Evolutionary conservation across 2,113 vertebrate species (phyloP).

Genomic region (Neolamprologus brichardi): DNA sequence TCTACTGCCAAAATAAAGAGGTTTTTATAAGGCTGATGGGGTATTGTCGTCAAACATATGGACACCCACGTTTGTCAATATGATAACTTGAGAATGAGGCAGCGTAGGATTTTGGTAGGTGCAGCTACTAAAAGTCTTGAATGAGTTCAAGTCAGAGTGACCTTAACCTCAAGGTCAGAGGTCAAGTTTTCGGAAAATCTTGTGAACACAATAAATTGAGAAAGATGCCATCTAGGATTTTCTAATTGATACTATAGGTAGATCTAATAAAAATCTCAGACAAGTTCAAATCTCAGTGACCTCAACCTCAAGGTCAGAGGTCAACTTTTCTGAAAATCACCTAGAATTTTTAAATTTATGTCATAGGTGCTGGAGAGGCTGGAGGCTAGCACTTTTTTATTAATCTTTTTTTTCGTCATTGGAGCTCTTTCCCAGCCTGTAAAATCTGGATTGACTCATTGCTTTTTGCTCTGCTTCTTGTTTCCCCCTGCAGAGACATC

Average conservation of each 20-base stretch:
- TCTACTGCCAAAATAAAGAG: not conserved
- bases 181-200: not conserved
- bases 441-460: not conserved
- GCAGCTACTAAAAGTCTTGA: not conserved
- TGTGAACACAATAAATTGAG: not conserved
- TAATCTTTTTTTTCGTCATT: not conserved
- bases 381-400: not conserved
- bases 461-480: not conserved
- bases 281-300: not conserved
- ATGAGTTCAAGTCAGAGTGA: not conserved
- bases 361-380: not conserved
- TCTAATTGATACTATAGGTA: not conserved
- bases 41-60: not conserved
- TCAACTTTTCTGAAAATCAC: not conserved
- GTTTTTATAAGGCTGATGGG: not conserved
- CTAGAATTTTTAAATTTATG: not conserved
- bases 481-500: not conserved
- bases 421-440: not conserved
- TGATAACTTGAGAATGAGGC: not conserved
- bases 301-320: not conserved
- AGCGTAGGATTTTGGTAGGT: not conserved
- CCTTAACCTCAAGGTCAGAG: not conserved
- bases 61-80: not conserved
- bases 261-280: not conserved
- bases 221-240: not conserved